These are phyloP conservation scores for Drosophila fungiperda DNA, from an alignment of 2,888 invertebrate genomes.

Conservation along the genomic window DNA sequence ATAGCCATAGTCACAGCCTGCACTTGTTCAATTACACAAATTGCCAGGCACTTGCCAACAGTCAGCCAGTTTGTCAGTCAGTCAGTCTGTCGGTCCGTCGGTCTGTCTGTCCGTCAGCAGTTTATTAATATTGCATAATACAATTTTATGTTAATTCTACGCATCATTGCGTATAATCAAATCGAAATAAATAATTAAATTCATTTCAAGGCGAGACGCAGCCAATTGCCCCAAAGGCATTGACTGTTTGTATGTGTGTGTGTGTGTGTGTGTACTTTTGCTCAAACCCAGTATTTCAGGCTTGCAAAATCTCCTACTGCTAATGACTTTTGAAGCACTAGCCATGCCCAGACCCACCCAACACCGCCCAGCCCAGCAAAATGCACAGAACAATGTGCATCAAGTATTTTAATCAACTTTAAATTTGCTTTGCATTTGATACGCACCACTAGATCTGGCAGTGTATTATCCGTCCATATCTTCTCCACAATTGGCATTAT, in stretches of 20 bases:
- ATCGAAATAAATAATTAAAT: slow-evolving; percentile 84
- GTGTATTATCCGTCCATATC: slow-evolving; percentile 79
- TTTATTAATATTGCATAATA: slow-evolving; percentile 82
- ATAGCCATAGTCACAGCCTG: slow-evolving; percentile 1
- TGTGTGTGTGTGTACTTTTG: background rate
- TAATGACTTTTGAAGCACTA: slow-evolving; percentile 7
- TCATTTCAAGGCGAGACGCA: slow-evolving; percentile 70
- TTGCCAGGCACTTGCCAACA: slow-evolving; percentile 60
- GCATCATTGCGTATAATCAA: slow-evolving; percentile 84
- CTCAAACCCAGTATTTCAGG: slow-evolving; percentile 27
- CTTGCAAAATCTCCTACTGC: slow-evolving; percentile 34
- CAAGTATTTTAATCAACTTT: slow-evolving; percentile 11
- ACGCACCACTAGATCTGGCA: slow-evolving; percentile 83
- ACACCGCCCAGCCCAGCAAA: background rate
- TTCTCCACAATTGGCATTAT: slow-evolving; percentile 82
- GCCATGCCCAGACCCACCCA: background rate
- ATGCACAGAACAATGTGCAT: background rate
- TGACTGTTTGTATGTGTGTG: slow-evolving; percentile 6
- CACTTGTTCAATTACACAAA: slow-evolving; percentile 74
- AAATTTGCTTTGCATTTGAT: slow-evolving; percentile 1
- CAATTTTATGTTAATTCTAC: slow-evolving; percentile 85
- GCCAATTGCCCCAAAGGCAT: slow-evolving; percentile 49
- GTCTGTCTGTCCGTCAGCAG: slow-evolving; percentile 64
- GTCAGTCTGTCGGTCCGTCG: slow-evolving; percentile 42
- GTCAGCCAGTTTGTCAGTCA: slow-evolving; percentile 11